Conservation (phyloP, 2,888 invertebrate genomes). For the Diloba caeruleocephala region DNA sequence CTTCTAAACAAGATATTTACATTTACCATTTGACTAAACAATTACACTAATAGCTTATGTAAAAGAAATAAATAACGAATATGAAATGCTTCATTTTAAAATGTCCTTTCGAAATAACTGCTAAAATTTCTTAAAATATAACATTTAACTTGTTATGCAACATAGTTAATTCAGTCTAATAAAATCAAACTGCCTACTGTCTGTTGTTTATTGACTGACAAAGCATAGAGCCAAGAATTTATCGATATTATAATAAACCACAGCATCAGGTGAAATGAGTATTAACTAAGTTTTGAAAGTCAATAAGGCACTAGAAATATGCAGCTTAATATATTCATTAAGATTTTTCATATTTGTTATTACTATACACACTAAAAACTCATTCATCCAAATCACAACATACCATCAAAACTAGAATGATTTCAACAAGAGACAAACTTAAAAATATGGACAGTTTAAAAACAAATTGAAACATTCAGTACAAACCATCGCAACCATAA, state of each 20-base stretch:
- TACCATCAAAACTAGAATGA: conserved; percentile 59
- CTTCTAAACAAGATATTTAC: conserved; percentile 88
- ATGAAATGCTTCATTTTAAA: conserved; percentile 87
- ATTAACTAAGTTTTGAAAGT: conserved; percentile 74
- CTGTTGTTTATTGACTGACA: conserved; percentile 77
- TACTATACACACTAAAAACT: conserved; percentile 67
- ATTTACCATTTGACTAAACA: conserved; percentile 86
- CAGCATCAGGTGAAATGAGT: conserved; percentile 21
- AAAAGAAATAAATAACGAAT: conserved; percentile 88
- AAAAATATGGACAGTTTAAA: conserved; percentile 76
- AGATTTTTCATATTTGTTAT: conserved; percentile 82
- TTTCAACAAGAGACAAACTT: conserved; percentile 67
- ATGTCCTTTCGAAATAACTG: conserved; percentile 79
- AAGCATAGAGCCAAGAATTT: conserved; percentile 56
- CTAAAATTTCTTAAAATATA: conserved; percentile 81
- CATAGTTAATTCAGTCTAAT: conserved; percentile 84
- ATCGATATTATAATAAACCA: conserved; percentile 5
- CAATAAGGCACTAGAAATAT: conserved; percentile 83
- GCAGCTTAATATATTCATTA: conserved; percentile 64
- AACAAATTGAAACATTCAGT: conserved; percentile 81
- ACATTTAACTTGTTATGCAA: conserved; percentile 79
- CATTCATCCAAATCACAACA: conserved; percentile 70
- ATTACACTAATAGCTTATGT: conserved; percentile 85
- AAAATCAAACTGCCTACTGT: conserved; percentile 74
- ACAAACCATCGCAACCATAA: conserved; percentile 72